A percentile compares a stretch with the other conserved stretches of the same genome.
Evolutionary conservation across 2,113 vertebrate genomes (phyloP).

Genomic region (Rhagologus leucostigma): DNA sequence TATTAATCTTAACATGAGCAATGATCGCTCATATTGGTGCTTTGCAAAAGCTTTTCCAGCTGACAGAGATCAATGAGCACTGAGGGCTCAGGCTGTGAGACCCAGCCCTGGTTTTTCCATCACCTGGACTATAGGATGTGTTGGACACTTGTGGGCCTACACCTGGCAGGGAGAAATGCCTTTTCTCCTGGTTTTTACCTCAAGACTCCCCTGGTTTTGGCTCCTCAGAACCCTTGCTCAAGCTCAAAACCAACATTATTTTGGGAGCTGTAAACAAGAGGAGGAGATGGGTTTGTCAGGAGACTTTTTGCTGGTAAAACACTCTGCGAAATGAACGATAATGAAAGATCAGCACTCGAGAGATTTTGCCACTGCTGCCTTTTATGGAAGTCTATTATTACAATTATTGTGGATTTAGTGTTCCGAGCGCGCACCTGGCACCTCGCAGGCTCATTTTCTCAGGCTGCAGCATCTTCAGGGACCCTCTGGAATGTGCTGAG

Average conservation of each 20-base stretch:
- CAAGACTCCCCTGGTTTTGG: neutral
- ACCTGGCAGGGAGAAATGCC: neutral
- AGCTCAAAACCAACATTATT: neutral
- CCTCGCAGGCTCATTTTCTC: slow-evolving; percentile 13
- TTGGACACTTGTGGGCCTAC: neutral
- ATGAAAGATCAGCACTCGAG: neutral
- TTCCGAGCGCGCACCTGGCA: slow-evolving; percentile 9
- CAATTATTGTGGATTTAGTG: slow-evolving; percentile 26
- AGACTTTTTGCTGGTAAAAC: neutral
- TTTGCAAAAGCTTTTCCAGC: slow-evolving; percentile 13
- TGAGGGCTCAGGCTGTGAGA: neutral
- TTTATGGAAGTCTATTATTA: slow-evolving; percentile 34
- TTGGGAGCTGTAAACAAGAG: neutral
- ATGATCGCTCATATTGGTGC: neutral
- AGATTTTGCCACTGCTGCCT: slow-evolving; percentile 13
- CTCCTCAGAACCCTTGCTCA: neutral
- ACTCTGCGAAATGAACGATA: neutral
- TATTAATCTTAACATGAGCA: slow-evolving; percentile 41
- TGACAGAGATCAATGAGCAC: neutral
- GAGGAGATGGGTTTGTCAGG: neutral
- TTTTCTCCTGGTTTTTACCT: neutral
- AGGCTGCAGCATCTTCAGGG: neutral
- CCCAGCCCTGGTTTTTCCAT: neutral
- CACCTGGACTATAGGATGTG: neutral
- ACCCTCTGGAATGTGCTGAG: neutral